Conservation (phyloP, 2,797 vertebrate species). For the Hozukius guyotensis region DNA sequence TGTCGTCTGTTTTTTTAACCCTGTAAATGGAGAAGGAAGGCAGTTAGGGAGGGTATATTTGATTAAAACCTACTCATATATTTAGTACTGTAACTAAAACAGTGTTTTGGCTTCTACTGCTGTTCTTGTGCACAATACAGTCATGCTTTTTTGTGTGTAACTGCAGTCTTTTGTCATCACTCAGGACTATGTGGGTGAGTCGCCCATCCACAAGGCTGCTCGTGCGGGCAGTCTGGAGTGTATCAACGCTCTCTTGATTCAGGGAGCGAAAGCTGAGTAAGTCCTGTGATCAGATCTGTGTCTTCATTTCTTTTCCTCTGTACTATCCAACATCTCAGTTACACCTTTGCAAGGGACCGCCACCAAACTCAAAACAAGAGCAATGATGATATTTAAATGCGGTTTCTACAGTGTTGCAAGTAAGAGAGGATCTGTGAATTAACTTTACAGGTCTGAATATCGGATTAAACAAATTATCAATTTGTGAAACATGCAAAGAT, state of each 20-base stretch:
- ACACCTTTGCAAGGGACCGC: conserved; percentile 78
- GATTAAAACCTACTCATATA: background rate
- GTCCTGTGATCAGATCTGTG: conserved; percentile 79
- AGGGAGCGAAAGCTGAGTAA: conserved; percentile 98
- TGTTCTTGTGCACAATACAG: conserved; percentile 3
- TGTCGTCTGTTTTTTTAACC: conserved; percentile 1
- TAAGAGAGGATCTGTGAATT: conserved; percentile 1
- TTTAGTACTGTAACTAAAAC: background rate
- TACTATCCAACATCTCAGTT: conserved; percentile 66
- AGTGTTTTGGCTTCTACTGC: background rate
- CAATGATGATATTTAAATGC: background rate
- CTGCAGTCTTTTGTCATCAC: conserved; percentile 52
- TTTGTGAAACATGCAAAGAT: background rate
- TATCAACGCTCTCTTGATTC: conserved; percentile 94
- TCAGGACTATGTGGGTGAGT: conserved; percentile 99
- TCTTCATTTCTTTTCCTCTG: conserved; percentile 66
- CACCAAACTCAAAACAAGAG: conserved; percentile 60
- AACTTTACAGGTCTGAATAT: background rate
- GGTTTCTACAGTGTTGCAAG: background rate
- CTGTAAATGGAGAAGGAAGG: background rate
- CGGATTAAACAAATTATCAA: background rate
- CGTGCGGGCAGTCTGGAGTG: conserved; percentile 98
- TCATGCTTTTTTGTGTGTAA: conserved; percentile 39
- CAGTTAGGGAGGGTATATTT: background rate
- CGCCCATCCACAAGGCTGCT: conserved; percentile 98